Evolutionary conservation across 2,888 invertebrate genomes (phyloP).

Genomic region (Aquatica leii): DNA sequence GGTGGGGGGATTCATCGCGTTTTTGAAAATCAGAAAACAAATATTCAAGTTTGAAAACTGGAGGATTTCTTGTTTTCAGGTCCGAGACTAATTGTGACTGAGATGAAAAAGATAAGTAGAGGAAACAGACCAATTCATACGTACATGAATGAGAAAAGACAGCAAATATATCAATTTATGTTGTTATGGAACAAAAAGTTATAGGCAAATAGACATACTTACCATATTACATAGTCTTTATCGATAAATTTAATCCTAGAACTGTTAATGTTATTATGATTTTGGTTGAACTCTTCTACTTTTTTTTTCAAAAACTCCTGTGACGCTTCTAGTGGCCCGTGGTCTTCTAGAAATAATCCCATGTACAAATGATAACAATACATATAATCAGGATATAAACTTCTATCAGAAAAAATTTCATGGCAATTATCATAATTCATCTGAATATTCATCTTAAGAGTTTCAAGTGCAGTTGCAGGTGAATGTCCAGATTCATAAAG

Average conservation of each 20-base stretch:
- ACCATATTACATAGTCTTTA: conserved; percentile 15
- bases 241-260: conserved; percentile 12
- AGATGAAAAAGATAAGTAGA: too few species aligned
- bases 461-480: conserved; percentile 26
- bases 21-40: too few species aligned
- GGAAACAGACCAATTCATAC: too few species aligned
- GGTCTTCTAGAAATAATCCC: conserved; percentile 10
- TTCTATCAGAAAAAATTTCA: conserved; percentile 27
- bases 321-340: neutral
- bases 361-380: conserved; percentile 31
- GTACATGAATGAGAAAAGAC: too few species aligned
- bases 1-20: too few species aligned
- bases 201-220: conserved; percentile 1
- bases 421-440: conserved; percentile 22
- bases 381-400: conserved; percentile 26
- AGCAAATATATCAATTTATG: too few species aligned
- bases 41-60: too few species aligned
- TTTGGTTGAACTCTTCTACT: neutral
- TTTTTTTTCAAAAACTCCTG: neutral
- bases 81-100: too few species aligned
- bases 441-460: conserved; percentile 26
- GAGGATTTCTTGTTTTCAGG: too few species aligned
- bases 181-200: too few species aligned
- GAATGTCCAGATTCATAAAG: conserved; percentile 26
- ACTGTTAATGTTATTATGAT: neutral